Evolutionary conservation across 2,797 vertebrate species (phyloP).

Genomic region (Lepilemur ruficaudatus): DNA sequence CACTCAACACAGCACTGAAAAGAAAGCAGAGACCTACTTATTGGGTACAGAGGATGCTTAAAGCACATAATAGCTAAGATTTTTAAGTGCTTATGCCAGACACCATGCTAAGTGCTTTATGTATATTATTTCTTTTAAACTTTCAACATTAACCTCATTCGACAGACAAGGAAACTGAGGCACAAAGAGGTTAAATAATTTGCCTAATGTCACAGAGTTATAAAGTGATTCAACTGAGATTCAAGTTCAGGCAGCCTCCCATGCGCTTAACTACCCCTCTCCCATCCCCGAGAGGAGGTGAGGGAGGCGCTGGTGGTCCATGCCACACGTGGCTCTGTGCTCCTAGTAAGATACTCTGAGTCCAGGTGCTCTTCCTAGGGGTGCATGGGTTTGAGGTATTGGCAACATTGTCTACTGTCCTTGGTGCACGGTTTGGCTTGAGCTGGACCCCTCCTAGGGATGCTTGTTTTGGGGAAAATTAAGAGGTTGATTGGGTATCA

Average conservation of each 20-base stretch:
- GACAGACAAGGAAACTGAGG: background rate
- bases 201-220: background rate
- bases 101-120: background rate
- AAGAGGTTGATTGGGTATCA: background rate
- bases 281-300: background rate
- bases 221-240: background rate
- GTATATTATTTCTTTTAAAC: background rate
- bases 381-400: background rate
- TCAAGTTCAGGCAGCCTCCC: background rate
- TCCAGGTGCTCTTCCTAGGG: background rate
- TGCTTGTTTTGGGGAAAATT: background rate
- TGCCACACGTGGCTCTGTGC: no score
- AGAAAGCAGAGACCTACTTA: constrained; percentile 2
- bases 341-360: background rate
- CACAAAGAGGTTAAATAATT: background rate
- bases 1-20: background rate
- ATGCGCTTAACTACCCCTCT: background rate
- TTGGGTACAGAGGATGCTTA: background rate
- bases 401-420: background rate
- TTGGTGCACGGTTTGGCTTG: background rate
- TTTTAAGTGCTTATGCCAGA: background rate
- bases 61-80: background rate
- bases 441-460: background rate
- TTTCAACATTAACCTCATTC: background rate
- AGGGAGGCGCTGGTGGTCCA: background rate